Evolutionary conservation across 2,888 invertebrate genomes (phyloP), one percentile per base, ranked within the genome.

Genomic region (Synanthedon vespiformis): DNA sequence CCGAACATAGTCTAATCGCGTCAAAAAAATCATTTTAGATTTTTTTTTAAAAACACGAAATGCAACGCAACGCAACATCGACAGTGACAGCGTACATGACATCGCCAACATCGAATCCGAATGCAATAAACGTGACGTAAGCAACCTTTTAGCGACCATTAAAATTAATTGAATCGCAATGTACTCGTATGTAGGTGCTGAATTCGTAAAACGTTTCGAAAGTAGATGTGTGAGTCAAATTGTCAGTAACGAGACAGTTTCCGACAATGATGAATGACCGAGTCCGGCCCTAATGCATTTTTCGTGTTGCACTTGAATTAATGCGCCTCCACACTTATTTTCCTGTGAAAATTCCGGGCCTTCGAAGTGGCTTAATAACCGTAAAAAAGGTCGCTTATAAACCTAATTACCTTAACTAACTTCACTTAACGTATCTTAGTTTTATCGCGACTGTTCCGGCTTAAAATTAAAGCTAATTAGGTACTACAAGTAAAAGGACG

Each of bases 241-340:
- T 44, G 44, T 44, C 44, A 44, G 44, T 56, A 56, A 61, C 56
- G 56, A 59, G 61, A 63, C 60, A 63, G 44, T 61, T 61, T 34
- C 58, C 67, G 76, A 77, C 80, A 79, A 72, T 80, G 82, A 85
- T 71, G 72, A 78, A 85, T 80, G 74, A 70, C 59, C 70, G 63
- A 64, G 61, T 59, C 58, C 59, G 63, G 58, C 63, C 62, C 77
- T 86, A 87, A 87, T 87, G 87, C 86, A 86, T 84, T 86, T 86
- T 85, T 83, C 87, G 80, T 86, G 86, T 84, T 85, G 84, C 86
- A 84, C 83, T 86, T 81, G 86, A 83, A 82, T 85, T 83, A 85
- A 86, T 85, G 78, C 75, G 71, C 67, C 69, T 66, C 65, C 67
- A 67, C 68, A 72, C 72, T 67, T 70, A 69, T 67, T 69, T 60